These are phyloP conservation scores for Cryptocheilus praepositus DNA, from an alignment of 2,888 invertebrate genomes.

Conservation along the genomic window DNA sequence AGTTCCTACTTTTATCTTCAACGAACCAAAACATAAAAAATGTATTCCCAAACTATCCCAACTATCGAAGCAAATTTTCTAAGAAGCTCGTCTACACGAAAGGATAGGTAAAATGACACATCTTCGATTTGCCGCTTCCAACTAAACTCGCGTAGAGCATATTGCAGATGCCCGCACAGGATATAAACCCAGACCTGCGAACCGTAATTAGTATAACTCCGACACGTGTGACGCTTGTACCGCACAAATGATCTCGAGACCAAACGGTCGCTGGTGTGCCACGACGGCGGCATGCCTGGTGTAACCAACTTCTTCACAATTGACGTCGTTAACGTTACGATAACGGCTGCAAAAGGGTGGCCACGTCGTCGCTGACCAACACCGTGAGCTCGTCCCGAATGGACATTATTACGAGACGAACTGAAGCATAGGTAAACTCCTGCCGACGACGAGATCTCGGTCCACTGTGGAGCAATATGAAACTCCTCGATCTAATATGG, in stretches of 20 bases:
- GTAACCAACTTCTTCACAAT: slow-evolving; percentile 36
- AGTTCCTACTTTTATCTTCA: too few species aligned
- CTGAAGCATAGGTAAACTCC: slow-evolving; percentile 64
- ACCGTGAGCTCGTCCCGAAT: slow-evolving; percentile 38
- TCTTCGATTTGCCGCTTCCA: too few species aligned
- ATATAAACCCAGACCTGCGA: too few species aligned
- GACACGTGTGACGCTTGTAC: too few species aligned
- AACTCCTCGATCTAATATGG: slow-evolving; percentile 73
- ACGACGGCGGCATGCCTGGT: background rate
- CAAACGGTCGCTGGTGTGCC: slow-evolving; percentile 19
- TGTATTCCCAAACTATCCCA: too few species aligned
- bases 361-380: slow-evolving; percentile 9
- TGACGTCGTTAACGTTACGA: slow-evolving; percentile 46
- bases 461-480: slow-evolving; percentile 68
- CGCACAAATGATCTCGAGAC: slow-evolving; percentile 1
- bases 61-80: too few species aligned
- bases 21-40: too few species aligned
- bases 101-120: too few species aligned
- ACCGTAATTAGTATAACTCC: too few species aligned
- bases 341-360: slow-evolving; percentile 1
- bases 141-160: too few species aligned
- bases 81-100: too few species aligned
- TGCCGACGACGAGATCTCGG: slow-evolving; percentile 44
- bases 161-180: too few species aligned
- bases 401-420: slow-evolving; percentile 68